Evolutionary conservation across 2,888 invertebrate species (phyloP), one percentile per base, ranked within the genome.

Genomic region (Drosophila mercatorum): DNA sequence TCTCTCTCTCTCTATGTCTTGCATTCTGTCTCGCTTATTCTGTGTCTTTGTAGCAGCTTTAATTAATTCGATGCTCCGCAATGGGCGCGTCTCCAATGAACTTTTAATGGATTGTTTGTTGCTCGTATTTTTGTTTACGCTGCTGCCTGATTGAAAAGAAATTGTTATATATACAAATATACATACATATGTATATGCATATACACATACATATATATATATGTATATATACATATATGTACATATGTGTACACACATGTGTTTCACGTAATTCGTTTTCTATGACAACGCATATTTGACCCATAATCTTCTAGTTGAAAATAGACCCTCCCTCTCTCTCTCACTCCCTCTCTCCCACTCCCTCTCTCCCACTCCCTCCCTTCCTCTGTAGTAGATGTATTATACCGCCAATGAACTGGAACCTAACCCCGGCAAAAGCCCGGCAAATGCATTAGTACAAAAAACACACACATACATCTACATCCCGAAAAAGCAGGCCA

Each of bases 21-120:
- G n/a, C 38, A 31, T 10, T 38, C 44, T 46, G 8, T 49, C 43
- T 43, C 38, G 41, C 38, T 66, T 1, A 12, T 28, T 53, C 40
- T 41, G 28, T 26, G 12, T 14, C n/a, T 38, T 26, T 64, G 52
- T 64, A 31, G 31, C 68, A 56, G 82, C 75, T 75, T 85, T 85
- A 85, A 86, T 85, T 85, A 85, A 85, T 85, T 84, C 78, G 78
- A 81, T 85, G 81, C 69, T 69, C 75, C 73, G 81, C 81, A 79
- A 72, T 86, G 85, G 84, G 86, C 78, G 81, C 81, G 83, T 78
- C 86, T 77, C 67, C 68, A 73, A 70, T 74, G 76, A 78, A 74
- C 73, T 68, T 76, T 83, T 82, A 83, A 81, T 82, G 81, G 72
- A 68, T 82, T 83, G 83, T 80, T 83, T 79, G 75, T 69, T 63